Base-by-base conservation (phyloP, 1,140 invertebrate species). In the Mactra quadrangularis region DNA sequence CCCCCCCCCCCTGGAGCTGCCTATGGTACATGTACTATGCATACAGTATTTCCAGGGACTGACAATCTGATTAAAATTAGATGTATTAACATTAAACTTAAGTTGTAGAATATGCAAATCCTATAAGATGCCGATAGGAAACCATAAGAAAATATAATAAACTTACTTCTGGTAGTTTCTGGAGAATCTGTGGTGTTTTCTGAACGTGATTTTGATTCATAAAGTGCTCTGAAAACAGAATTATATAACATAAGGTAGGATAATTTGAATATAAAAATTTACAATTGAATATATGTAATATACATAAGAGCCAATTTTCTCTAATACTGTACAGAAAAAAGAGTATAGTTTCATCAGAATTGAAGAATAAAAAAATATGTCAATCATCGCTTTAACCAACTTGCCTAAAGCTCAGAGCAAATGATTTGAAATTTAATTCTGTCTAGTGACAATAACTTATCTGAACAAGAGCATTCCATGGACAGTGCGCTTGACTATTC, bases 131-230 rank as follows among this genome's bases (percentile, higher is more conserved):
- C n/a, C n/a, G n/a, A n/a, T n/a, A n/a, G n/a, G n/a, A n/a, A n/a
- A n/a, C n/a, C n/a, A n/a, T n/a, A n/a, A n/a, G n/a, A n/a, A n/a
- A n/a, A n/a, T n/a, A n/a, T n/a, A n/a, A n/a, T 4, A 15, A 22
- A 68, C 64, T 29, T 68, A 68, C 64, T 68, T 68, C 45, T 68
- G 7, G 64, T 45, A 50, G 53, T 76, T 45, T 76, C 74, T 50
- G 31, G 19, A 7, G 27, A 57, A 25, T 76, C 74, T 45, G 57
- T 3, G 19, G 33, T 22, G 22, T 41, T 60, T 29, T 53, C 45
- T 29, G 29, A 29, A 27, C 38, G 35, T 38, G 71, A 74, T 31
- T 76, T 76, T 57, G 74, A 45, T 76, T 60, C 62, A 35, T 76
- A 76, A 31, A 76, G 38, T 27, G 74, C 74, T 33, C 74, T 76